phyloP scores from a whole-genome alignment of 2,888 invertebrate genomes.

The Netelia virgata region DNA sequence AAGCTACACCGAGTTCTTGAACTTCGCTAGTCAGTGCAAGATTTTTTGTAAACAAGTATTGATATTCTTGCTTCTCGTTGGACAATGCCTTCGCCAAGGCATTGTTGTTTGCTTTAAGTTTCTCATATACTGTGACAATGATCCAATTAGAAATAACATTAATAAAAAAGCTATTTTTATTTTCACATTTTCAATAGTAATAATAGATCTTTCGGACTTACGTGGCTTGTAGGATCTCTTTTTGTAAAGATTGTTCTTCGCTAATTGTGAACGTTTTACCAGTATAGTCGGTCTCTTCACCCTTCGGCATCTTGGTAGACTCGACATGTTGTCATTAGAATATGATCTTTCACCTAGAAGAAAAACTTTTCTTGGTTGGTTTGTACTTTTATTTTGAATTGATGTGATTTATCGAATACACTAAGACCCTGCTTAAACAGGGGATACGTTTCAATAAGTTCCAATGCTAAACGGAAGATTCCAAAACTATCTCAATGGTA shows the following conservation, averaged over 20 bases:
- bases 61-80: constrained; percentile 78
- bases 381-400: too few species aligned
- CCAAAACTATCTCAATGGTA: too few species aligned
- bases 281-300: constrained; percentile 76
- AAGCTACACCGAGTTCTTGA: constrained; percentile 76
- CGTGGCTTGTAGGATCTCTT: constrained; percentile 74
- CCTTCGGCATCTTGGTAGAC: constrained; percentile 75
- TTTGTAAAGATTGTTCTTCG: constrained; percentile 65
- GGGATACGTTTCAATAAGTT: too few species aligned
- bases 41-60: constrained; percentile 77
- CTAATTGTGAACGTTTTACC: constrained; percentile 72
- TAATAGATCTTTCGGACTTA: constrained; percentile 66
- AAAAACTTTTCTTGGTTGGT: too few species aligned
- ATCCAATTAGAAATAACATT: not conserved
- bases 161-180: not conserved
- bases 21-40: constrained; percentile 75
- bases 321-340: constrained; percentile 75
- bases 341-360: not conserved
- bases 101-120: constrained; percentile 79
- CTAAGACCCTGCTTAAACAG: too few species aligned
- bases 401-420: too few species aligned
- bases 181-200: too few species aligned
- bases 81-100: constrained; percentile 79
- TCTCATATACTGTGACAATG: constrained; percentile 76
- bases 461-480: too few species aligned